Percentiles rank a stretch among this genome's conserved stretches.
phyloP scores from a whole-genome alignment of 2,113 vertebrate species.

The Apus apus region DNA sequence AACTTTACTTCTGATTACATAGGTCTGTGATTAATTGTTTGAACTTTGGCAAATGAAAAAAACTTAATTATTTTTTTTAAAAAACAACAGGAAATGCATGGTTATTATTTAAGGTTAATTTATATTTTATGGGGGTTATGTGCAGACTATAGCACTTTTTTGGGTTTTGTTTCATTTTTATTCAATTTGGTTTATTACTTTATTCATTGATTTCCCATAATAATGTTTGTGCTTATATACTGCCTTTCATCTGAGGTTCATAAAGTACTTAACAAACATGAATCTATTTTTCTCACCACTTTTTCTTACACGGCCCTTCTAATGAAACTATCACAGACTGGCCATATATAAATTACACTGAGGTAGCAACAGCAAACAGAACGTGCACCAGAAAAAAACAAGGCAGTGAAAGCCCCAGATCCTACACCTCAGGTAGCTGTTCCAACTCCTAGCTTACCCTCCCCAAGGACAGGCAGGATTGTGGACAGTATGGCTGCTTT shows the following conservation, averaged over 20 bases:
- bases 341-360: not conserved
- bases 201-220: constrained; percentile 60
- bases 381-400: not conserved
- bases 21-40: constrained; percentile 63
- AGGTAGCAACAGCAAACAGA: not conserved
- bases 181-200: constrained; percentile 34
- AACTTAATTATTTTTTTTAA: constrained; percentile 11
- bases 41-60: constrained; percentile 42
- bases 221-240: constrained; percentile 25
- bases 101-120: constrained; percentile 16
- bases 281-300: constrained; percentile 3
- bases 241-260: not conserved
- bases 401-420: not conserved
- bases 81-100: not conserved
- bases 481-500: not conserved
- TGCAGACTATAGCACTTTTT: not conserved
- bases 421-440: not conserved
- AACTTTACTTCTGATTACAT: constrained; percentile 47
- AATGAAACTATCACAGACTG: constrained; percentile 26
- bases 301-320: constrained; percentile 33
- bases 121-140: not conserved
- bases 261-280: constrained; percentile 32
- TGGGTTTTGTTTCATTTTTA: not conserved
- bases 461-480: not conserved
- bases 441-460: not conserved